These are phyloP conservation scores for Menidia menidia DNA, from an alignment of 2,797 vertebrate species.

Conservation along the genomic window DNA sequence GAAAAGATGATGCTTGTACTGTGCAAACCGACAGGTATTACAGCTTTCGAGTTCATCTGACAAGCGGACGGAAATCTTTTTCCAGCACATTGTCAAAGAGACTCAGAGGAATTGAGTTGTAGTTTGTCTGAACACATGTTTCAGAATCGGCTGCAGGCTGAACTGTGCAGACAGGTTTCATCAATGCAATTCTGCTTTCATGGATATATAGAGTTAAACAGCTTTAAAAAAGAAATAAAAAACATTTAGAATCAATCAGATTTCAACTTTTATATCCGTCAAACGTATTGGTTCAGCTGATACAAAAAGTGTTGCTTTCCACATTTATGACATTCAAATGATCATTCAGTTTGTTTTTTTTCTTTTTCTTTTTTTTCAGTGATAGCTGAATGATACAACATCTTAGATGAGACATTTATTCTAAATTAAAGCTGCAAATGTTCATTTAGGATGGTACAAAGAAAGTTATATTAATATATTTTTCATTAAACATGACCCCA, in stretches of 20 bases:
- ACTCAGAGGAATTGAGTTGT: conserved; percentile 17
- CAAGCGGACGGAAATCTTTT: conserved; percentile 28
- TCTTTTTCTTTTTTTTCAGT: too few species aligned
- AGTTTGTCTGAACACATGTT: conserved; percentile 3
- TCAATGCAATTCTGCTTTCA: conserved; percentile 1
- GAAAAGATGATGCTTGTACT: conserved; percentile 20
- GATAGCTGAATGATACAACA: too few species aligned
- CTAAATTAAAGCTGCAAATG: too few species aligned
- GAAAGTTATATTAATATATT: too few species aligned
- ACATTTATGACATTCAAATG: background rate
- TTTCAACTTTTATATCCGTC: background rate
- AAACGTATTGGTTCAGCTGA: background rate
- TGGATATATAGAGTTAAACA: background rate
- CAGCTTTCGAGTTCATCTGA: conserved; percentile 34
- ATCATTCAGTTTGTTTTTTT: background rate
- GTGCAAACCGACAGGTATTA: conserved; percentile 20
- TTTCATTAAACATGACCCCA: background rate
- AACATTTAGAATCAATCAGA: background rate
- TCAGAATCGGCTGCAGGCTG: conserved; percentile 5
- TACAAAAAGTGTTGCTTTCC: background rate
- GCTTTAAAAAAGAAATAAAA: background rate
- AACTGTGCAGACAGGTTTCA: conserved; percentile 13
- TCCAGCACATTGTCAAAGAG: conserved; percentile 30
- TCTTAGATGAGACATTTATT: background rate
- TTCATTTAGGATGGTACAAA: too few species aligned